phyloP scores from a whole-genome alignment of 1,140 invertebrate species.

The Myzus persicae region DNA sequence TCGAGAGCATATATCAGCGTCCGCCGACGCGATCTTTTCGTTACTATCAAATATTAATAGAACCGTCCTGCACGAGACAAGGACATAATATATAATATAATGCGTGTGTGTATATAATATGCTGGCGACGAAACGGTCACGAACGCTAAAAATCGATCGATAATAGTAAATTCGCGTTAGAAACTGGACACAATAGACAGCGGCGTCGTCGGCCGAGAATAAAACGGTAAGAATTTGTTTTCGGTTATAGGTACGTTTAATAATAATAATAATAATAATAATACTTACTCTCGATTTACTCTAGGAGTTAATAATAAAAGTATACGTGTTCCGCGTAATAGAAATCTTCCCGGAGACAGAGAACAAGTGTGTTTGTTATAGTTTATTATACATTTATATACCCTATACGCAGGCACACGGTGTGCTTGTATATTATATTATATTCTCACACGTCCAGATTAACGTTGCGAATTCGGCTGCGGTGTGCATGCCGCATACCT shows the following conservation, averaged over 20 bases:
- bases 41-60: background rate
- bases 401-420: background rate
- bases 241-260: constrained; percentile 19
- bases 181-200: constrained; percentile 43
- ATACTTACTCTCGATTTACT: no score
- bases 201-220: background rate
- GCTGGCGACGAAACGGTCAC: constrained; percentile 42
- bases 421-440: background rate
- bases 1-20: background rate
- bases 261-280: background rate
- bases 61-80: constrained; percentile 18
- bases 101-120: background rate
- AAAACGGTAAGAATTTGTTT: constrained; percentile 37
- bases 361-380: background rate
- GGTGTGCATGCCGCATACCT: background rate
- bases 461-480: constrained; percentile 11
- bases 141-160: constrained; percentile 43
- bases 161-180: constrained; percentile 45
- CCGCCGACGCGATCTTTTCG: background rate
- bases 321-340: constrained; percentile 25
- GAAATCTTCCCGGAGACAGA: constrained; percentile 12
- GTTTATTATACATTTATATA: background rate
- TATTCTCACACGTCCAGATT: background rate
- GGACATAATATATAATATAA: background rate
- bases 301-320: background rate